Conservation (phyloP, 2,888 invertebrate genomes). For the Norana najaformis region DNA sequence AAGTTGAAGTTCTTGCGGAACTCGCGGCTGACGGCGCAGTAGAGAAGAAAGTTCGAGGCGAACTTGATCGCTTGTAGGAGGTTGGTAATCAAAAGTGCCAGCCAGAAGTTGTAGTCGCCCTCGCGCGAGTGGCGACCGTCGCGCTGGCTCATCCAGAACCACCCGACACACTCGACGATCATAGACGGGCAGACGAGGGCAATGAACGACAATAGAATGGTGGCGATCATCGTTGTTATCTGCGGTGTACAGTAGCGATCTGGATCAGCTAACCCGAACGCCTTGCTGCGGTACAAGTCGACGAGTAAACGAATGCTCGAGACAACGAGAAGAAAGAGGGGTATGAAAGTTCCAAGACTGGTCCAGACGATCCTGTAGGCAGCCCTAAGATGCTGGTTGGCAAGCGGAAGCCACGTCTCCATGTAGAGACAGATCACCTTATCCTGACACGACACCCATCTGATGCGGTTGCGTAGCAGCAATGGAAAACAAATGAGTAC, state of each 20-base stretch:
- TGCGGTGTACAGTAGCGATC: constrained; percentile 22
- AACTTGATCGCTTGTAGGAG: constrained; percentile 76
- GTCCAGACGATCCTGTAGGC: constrained; percentile 24
- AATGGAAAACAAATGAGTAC: constrained; percentile 22
- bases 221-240: constrained; percentile 28
- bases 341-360: constrained; percentile 19
- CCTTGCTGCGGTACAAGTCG: constrained; percentile 24
- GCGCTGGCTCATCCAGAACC: background rate
- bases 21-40: constrained; percentile 76
- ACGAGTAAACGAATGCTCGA: constrained; percentile 26
- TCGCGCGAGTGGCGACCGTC: background rate
- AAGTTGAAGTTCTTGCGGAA: constrained; percentile 67
- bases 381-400: background rate
- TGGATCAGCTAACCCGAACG: background rate
- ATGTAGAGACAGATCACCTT: background rate
- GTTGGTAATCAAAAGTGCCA: constrained; percentile 67
- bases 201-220: constrained; percentile 26
- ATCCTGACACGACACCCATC: background rate
- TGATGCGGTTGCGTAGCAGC: background rate
- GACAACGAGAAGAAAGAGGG: constrained; percentile 24
- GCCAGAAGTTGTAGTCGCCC: background rate
- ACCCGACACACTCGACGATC: constrained; percentile 31
- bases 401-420: background rate
- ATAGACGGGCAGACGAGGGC: constrained; percentile 33
- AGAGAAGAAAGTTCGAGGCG: constrained; percentile 77